Percentiles rank a stretch among this genome's conserved stretches.
phyloP scores from a whole-genome alignment of 2,113 vertebrate species.

The Clarias gariepinus region DNA sequence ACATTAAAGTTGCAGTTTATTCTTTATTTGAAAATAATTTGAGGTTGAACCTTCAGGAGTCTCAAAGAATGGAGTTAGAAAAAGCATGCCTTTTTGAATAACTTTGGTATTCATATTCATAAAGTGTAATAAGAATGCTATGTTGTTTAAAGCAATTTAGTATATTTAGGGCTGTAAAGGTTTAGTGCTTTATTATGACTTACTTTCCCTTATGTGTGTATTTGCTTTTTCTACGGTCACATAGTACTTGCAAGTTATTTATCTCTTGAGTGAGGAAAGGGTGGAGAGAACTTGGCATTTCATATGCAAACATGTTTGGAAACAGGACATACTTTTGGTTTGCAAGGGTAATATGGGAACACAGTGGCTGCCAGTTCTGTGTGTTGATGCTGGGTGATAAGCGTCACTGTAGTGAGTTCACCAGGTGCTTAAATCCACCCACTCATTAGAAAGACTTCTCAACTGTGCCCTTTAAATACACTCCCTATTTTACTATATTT shows the following conservation, averaged over 20 bases:
- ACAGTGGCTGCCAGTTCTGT: not conserved
- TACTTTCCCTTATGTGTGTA: not conserved
- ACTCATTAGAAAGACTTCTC: conserved; percentile 10
- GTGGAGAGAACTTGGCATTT: conserved; percentile 26
- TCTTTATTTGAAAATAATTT: not conserved
- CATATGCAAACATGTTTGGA: conserved; percentile 66
- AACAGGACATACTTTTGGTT: conserved; percentile 60
- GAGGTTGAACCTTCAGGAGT: not conserved
- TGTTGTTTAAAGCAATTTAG: not conserved
- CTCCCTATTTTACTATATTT: not conserved
- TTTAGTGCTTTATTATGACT: not conserved
- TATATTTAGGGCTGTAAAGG: not conserved
- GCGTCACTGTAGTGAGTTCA: not conserved
- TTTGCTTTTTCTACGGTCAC: conserved; percentile 14
- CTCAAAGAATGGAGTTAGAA: too few species aligned
- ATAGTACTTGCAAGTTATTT: not conserved
- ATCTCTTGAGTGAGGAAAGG: not conserved
- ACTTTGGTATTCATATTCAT: not conserved
- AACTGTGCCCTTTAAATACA: not conserved
- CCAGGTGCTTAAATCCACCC: conserved; percentile 2
- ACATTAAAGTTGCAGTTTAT: not conserved
- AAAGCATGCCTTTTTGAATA: not conserved
- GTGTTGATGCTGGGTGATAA: conserved; percentile 30
- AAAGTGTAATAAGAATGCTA: not conserved
- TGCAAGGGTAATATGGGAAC: conserved; percentile 45